Conservation (phyloP, 2,797 vertebrate species). For the Spea hammondii region DNA sequence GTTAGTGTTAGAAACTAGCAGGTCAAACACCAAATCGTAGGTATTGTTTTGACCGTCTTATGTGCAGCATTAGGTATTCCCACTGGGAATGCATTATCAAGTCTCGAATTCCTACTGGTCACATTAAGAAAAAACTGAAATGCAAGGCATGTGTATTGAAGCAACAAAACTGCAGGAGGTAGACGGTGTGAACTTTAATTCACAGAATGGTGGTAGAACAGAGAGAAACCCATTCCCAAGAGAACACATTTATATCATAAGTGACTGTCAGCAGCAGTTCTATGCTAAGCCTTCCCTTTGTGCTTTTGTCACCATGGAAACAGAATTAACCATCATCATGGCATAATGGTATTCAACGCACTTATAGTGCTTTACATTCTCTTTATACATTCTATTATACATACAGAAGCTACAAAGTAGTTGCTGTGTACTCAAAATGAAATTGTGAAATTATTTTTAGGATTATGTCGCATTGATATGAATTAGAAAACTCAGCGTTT, state of each 20-base stretch:
- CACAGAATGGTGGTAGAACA: conserved; percentile 29
- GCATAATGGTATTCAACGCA: conserved; percentile 35
- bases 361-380: conserved; percentile 4
- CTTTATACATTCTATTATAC: neutral
- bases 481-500: too few species aligned
- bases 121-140: neutral
- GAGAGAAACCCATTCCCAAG: conserved; percentile 22
- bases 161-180: conserved; percentile 14
- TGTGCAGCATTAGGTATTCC: neutral
- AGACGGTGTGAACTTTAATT: conserved; percentile 25
- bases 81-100: conserved; percentile 8
- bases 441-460: too few species aligned
- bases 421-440: too few species aligned
- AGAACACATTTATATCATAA: conserved; percentile 42
- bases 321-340: conserved; percentile 42
- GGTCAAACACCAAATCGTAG: neutral
- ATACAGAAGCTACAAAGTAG: conserved; percentile 20
- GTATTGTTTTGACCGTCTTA: neutral
- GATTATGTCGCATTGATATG: too few species aligned
- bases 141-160: conserved; percentile 3
- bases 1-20: neutral
- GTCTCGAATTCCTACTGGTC: neutral
- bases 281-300: conserved; percentile 29
- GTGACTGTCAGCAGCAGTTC: conserved; percentile 39
- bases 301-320: conserved; percentile 44